Evolutionary conservation across 2,797 vertebrate species (phyloP).

Genomic region (Hemitrygon akajei): DNA sequence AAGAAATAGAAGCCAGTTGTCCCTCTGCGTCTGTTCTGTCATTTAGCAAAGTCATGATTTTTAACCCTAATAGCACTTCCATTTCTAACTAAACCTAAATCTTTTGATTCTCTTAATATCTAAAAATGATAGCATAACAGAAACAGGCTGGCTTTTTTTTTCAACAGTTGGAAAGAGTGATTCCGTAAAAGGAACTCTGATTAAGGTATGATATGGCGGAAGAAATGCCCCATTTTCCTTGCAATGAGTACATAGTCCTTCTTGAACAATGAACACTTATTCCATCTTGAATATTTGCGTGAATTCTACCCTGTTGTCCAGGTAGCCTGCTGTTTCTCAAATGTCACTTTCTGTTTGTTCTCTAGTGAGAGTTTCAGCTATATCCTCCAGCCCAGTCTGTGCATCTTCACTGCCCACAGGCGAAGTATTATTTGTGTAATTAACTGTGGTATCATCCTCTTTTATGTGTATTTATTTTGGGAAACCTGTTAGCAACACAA

Average conservation of each 20-base stretch:
- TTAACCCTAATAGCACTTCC: too few relatives aligned
- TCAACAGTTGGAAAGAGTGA: too few relatives aligned
- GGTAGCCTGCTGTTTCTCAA: not conserved
- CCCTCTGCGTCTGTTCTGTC: too few relatives aligned
- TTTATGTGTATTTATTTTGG: not conserved
- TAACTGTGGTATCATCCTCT: not conserved
- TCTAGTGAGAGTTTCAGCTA: not conserved
- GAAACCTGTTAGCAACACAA: not conserved
- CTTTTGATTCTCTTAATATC: too few relatives aligned
- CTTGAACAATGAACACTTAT: not conserved
- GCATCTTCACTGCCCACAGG: not conserved
- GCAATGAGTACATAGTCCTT: not conserved
- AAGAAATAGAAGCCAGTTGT: too few relatives aligned
- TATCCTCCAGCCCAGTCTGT: not conserved
- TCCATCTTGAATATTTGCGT: not conserved
- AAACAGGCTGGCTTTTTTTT: too few relatives aligned
- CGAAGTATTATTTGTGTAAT: not conserved
- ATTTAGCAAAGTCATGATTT: too few relatives aligned
- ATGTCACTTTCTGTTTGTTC: not conserved
- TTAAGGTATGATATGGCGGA: not conserved
- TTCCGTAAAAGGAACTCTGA: too few relatives aligned
- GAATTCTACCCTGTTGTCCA: not conserved
- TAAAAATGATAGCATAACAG: too few relatives aligned
- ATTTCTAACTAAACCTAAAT: too few relatives aligned
- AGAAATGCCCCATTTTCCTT: not conserved